Evolutionary conservation across 2,888 invertebrate species (phyloP), one percentile per base, ranked within the genome.

Genomic region (Cerastis rubricosa): DNA sequence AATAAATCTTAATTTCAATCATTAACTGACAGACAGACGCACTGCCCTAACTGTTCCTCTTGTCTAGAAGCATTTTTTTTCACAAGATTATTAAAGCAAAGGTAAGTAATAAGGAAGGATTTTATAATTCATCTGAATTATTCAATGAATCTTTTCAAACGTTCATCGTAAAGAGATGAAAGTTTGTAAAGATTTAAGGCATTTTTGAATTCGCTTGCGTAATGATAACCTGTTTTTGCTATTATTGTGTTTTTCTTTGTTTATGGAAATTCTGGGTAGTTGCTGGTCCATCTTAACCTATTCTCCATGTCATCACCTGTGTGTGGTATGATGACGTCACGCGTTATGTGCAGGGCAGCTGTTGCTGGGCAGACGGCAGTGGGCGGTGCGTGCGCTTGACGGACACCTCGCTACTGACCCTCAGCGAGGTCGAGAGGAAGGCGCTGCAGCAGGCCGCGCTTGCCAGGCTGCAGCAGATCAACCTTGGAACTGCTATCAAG

Each of bases 361-460:
- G 98, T 96, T 97, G 97, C 90, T 98, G 98, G 98, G 97, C 97
- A 91, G 98, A 98, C 90, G 97, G 97, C 84, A 97, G 97, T 72
- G 97, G 97, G 85, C 97, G 98, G 85, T 97, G 98, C 92, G 98
- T 98, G 90, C 97, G 97, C 82, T 97, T 99, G 87, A 96, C 97
- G 78, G 98, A 98, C 91, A 97, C 98, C 63, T 97, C 97, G 70
- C 96, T 99, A 89, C 97, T 98, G 79, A 97, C 98, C 68, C 97
- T 99, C 83, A 98, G 97, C 89, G 98, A 98, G 89, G 97, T 98
- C 85, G 99, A 99, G 95, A 96, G 98, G 79, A 97, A 98, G 85
- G 98, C 98, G 72, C 97, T 99, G 80, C 98, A 98, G 95, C 98
- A 98, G 91, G 98, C 99, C 68, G 99, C 99, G 1, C 97, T 99